Evolutionary conservation across 1,140 invertebrate species (phyloP).

Genomic region (Formica exsecta): DNA sequence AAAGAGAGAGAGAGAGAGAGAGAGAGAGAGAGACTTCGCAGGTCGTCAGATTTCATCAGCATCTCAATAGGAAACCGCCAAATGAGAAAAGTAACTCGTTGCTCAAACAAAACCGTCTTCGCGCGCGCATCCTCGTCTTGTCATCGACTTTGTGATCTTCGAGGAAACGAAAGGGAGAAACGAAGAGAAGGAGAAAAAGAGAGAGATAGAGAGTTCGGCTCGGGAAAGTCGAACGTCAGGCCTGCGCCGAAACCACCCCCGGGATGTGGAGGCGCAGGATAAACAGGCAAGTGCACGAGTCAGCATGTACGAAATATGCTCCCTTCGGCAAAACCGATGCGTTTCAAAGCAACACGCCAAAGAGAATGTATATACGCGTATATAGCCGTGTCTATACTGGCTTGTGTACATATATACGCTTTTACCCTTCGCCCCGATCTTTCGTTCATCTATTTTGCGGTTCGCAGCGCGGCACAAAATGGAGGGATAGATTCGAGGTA

Average conservation of each 20-base stretch:
- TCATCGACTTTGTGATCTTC: slow-evolving; percentile 55
- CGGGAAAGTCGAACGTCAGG: slow-evolving; percentile 48
- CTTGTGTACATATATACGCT: not conserved
- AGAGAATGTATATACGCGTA: slow-evolving; percentile 10
- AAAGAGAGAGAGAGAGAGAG: no score
- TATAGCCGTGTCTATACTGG: not conserved
- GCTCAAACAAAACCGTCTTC: slow-evolving; percentile 64
- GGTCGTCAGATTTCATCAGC: slow-evolving; percentile 66
- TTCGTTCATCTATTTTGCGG: slow-evolving; percentile 58
- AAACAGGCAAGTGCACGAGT: slow-evolving; percentile 66
- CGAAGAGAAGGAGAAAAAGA: not conserved
- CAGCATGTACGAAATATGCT: slow-evolving; percentile 62
- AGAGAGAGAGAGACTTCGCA: slow-evolving; percentile 24
- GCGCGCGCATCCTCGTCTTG: slow-evolving; percentile 35
- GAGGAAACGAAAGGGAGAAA: not conserved
- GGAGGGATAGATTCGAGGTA: slow-evolving; percentile 12
- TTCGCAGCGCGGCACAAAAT: slow-evolving; percentile 34
- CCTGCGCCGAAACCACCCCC: slow-evolving; percentile 31
- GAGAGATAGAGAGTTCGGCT: not conserved
- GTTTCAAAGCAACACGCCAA: slow-evolving; percentile 51
- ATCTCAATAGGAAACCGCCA: slow-evolving; percentile 39
- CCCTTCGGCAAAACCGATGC: slow-evolving; percentile 25
- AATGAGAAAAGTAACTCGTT: slow-evolving; percentile 54
- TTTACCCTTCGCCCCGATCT: slow-evolving; percentile 49
- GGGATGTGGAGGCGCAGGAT: not conserved